phyloP scores from a whole-genome alignment of 1,140 invertebrate genomes.

The Chrysopa pallens region DNA sequence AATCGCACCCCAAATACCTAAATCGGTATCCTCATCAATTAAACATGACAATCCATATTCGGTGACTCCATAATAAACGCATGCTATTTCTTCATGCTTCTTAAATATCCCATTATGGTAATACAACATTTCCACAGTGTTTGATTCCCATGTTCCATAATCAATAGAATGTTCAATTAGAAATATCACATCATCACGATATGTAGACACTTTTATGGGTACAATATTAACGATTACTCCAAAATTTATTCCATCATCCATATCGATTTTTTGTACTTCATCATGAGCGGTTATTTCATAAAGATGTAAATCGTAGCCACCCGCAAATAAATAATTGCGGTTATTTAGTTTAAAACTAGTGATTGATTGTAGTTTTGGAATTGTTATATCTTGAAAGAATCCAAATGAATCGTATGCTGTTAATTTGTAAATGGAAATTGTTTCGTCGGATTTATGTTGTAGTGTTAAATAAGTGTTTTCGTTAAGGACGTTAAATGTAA shows the following conservation, averaged over 20 bases:
- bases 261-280: slow-evolving; percentile 12
- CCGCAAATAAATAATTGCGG: slow-evolving; percentile 24
- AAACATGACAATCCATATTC: slow-evolving; percentile 20
- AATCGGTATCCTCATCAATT: slow-evolving; percentile 12
- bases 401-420: slow-evolving; percentile 7
- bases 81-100: slow-evolving; percentile 23
- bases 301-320: slow-evolving; percentile 22
- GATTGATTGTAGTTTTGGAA: slow-evolving; percentile 4
- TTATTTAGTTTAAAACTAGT: slow-evolving; percentile 22
- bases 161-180: slow-evolving; percentile 26
- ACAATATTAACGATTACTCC: slow-evolving; percentile 17
- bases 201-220: slow-evolving; percentile 23
- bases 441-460: slow-evolving; percentile 8
- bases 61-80: slow-evolving; percentile 16
- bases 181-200: slow-evolving; percentile 27
- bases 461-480: slow-evolving; percentile 9
- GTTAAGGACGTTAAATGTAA: slow-evolving; percentile 1
- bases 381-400: slow-evolving; percentile 6
- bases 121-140: slow-evolving; percentile 25
- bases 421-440: slow-evolving; percentile 11
- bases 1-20: neutral
- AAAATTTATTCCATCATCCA: slow-evolving; percentile 10
- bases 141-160: slow-evolving; percentile 21
- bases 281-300: slow-evolving; percentile 20
- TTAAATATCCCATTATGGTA: slow-evolving; percentile 28